These are phyloP conservation scores for Anorthoa munda DNA, from an alignment of 2,888 invertebrate species.

Conservation along the genomic window DNA sequence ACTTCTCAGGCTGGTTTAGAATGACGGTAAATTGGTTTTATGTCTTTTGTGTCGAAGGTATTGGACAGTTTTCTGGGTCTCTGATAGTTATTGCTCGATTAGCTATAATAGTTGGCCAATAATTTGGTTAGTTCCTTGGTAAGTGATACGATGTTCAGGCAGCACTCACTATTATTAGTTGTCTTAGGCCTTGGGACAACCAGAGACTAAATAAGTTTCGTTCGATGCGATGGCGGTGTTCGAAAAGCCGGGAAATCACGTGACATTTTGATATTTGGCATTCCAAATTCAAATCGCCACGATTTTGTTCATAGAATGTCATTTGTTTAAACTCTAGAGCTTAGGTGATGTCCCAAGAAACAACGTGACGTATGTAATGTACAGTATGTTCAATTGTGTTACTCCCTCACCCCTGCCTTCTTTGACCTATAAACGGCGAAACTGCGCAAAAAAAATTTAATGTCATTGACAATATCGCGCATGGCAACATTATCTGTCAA, in stretches of 20 bases:
- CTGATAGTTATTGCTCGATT: not conserved
- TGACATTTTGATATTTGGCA: not conserved
- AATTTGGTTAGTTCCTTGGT: not conserved
- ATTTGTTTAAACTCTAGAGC: too few species aligned
- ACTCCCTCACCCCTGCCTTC: slow-evolving; percentile 3
- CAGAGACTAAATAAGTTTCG: too few species aligned
- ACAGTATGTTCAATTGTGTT: not conserved
- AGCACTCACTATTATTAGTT: too few species aligned
- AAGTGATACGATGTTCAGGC: not conserved
- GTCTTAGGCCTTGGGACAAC: too few species aligned
- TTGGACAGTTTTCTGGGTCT: not conserved
- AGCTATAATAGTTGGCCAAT: slow-evolving; percentile 5
- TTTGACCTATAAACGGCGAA: slow-evolving; percentile 50
- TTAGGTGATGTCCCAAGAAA: not conserved
- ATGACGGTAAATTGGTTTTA: not conserved
- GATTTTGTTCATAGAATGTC: too few species aligned
- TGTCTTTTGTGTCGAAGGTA: not conserved
- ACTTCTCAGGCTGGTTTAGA: not conserved
- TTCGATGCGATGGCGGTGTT: too few species aligned
- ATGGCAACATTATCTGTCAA: slow-evolving; percentile 54
- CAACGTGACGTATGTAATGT: not conserved
- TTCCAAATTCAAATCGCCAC: too few species aligned
- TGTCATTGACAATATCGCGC: slow-evolving; percentile 33
- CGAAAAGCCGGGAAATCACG: too few species aligned
- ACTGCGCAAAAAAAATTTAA: slow-evolving; percentile 41